Evolutionary conservation across 2,888 invertebrate species (phyloP).

Genomic region (Ennomos fuscantarius): DNA sequence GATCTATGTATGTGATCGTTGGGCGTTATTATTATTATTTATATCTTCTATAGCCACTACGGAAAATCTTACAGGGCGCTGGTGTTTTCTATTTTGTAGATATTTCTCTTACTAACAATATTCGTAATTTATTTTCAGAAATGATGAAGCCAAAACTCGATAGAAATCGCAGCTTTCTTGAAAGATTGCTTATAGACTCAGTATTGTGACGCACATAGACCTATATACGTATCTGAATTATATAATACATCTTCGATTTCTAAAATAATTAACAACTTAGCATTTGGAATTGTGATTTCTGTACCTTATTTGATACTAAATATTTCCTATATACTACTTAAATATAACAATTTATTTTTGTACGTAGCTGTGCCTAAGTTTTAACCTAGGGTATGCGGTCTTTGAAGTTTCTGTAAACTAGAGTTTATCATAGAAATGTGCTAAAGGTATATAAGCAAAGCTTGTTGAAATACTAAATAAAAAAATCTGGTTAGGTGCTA

Average conservation of each 20-base stretch:
- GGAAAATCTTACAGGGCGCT: too few relatives aligned
- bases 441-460: conserved; percentile 57
- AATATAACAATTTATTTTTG: conserved; percentile 36
- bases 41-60: too few relatives aligned
- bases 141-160: conserved; percentile 76
- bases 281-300: conserved; percentile 46
- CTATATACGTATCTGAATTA: conserved; percentile 45
- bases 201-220: conserved; percentile 76
- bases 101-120: too few relatives aligned
- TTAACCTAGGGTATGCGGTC: conserved; percentile 15
- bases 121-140: conserved; percentile 62
- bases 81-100: too few relatives aligned
- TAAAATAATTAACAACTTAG: conserved; percentile 29
- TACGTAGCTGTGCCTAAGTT: conserved; percentile 35
- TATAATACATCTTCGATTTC: conserved; percentile 51
- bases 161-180: conserved; percentile 61
- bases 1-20: too few relatives aligned
- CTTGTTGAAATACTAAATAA: conserved; percentile 53
- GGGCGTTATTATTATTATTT: too few relatives aligned
- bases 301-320: conserved; percentile 43
- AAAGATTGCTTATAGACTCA: conserved; percentile 67
- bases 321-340: conserved; percentile 25
- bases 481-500: conserved; percentile 63
- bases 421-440: conserved; percentile 43
- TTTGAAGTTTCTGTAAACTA: conserved; percentile 35